Percentiles rank a stretch among this genome's conserved stretches.
phyloP scores from a whole-genome alignment of 2,888 invertebrate species.

The Deilephila elpenor region DNA sequence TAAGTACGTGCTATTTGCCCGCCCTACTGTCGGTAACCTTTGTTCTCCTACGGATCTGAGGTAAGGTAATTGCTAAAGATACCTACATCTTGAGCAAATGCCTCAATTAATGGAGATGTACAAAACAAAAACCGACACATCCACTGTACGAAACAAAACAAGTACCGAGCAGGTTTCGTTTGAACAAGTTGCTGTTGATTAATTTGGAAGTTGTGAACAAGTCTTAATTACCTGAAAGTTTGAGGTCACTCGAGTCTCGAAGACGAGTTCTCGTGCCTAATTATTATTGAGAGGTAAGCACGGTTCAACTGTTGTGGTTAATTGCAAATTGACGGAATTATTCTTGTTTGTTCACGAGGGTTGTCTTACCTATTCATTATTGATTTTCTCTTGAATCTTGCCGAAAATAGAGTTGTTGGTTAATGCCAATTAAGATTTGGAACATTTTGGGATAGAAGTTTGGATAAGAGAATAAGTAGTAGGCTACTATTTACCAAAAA shows the following conservation, averaged over 20 bases:
- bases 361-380: conserved; percentile 34
- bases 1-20: too few relatives aligned
- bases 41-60: too few relatives aligned
- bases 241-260: conserved; percentile 42
- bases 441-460: too few relatives aligned
- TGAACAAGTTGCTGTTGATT: conserved; percentile 43
- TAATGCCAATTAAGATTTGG: background rate
- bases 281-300: conserved; percentile 46
- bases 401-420: background rate
- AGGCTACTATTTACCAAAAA: too few relatives aligned
- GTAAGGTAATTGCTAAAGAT: too few relatives aligned
- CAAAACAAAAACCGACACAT: background rate
- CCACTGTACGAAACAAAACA: conserved; percentile 10
- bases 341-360: conserved; percentile 36
- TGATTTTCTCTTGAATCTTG: conserved; percentile 30
- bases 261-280: conserved; percentile 43
- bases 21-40: too few relatives aligned
- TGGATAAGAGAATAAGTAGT: too few relatives aligned
- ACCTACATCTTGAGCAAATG: background rate
- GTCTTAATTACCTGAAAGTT: conserved; percentile 45
- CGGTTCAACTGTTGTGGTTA: conserved; percentile 38
- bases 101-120: background rate
- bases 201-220: conserved; percentile 45
- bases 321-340: conserved; percentile 44
- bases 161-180: conserved; percentile 29